These are phyloP conservation scores for Spodoptera litura DNA, from an alignment of 1,140 invertebrate species.

Conservation along the genomic window DNA sequence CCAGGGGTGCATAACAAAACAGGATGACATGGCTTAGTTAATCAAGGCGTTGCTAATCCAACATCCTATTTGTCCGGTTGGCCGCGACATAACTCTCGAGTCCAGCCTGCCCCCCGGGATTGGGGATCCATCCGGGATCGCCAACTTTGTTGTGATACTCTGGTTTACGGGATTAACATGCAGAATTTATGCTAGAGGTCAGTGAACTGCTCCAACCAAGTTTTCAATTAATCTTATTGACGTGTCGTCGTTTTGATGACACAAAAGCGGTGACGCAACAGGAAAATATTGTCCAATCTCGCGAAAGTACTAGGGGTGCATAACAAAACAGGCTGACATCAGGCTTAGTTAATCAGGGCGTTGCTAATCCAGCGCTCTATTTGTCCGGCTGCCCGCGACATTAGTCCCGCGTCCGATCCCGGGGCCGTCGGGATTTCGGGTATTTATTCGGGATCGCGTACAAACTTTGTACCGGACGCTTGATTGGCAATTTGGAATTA, in stretches of 20 bases:
- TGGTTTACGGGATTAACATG: constrained; percentile 30
- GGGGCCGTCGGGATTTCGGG: constrained; percentile 39
- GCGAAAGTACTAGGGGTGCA: constrained; percentile 47
- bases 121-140: constrained; percentile 32
- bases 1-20: constrained; percentile 55
- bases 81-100: constrained; percentile 59
- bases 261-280: constrained; percentile 6
- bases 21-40: constrained; percentile 54
- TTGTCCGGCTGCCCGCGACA: constrained; percentile 60
- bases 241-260: constrained; percentile 11
- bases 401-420: constrained; percentile 56
- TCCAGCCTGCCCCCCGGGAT: constrained; percentile 41
- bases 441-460: constrained; percentile 43
- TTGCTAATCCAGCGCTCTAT: constrained; percentile 58
- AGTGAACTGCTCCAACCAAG: background rate
- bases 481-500: constrained; percentile 43
- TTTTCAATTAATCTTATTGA: constrained; percentile 9
- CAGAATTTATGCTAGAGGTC: constrained; percentile 19
- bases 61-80: constrained; percentile 57
- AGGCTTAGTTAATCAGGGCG: constrained; percentile 60
- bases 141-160: constrained; percentile 22
- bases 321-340: constrained; percentile 54
- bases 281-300: constrained; percentile 33
- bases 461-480: constrained; percentile 36
- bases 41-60: constrained; percentile 59